Evolutionary conservation across 2,888 invertebrate species (phyloP), one percentile per base, ranked within the genome.

Genomic region (Drosophila eohydei): DNA sequence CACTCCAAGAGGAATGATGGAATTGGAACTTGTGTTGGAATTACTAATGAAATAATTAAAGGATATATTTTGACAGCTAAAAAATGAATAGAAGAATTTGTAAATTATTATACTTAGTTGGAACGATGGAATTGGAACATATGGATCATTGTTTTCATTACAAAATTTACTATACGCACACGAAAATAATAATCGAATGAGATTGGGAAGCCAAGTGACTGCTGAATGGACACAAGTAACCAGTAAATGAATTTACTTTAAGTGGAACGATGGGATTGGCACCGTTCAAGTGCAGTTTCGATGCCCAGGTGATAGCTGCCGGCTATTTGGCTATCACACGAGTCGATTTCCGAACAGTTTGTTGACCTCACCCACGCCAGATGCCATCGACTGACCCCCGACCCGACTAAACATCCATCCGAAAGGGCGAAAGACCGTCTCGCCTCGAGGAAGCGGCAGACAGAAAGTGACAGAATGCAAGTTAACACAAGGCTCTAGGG

Each of bases 401-500:
- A 61, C 52, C 54, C 14, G n/a, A 9, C 57, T 3, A 46, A 32
- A 6, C 44, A 26, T 36, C 51, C 36, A 14, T 8, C 11, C 48
- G 36, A 55, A 46, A 36, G 8, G 16, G 11, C 46, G 3, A 38
- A 30, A 4, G 32, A 14, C 46, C 28, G 28, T 48, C 50, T 8
- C n/a, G 44, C 38, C 51, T 34, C 21, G 32, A 2, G 16, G 4
- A 11, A 5, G 51, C 36, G 26, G 36, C 4, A 0, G 32, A 32
- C n/a, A n/a, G 51, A 44, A 71, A 71, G 63, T 76, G 76, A 72
- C 69, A 73, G 78, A 73, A 56, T 77, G 78, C 74, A 69, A 73
- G 73, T 76, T 57, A 61, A 77, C 61, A 73, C 64, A 55, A 69
- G 41, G 73, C 76, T 51, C 73, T 56, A 41, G 76, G 73, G 78